Evolutionary conservation across 37 sponge, comb jelly and placozoan genomes (phyloP), one percentile per base, ranked within the genome.

Genomic region (Cliona cf. orientalis): DNA sequence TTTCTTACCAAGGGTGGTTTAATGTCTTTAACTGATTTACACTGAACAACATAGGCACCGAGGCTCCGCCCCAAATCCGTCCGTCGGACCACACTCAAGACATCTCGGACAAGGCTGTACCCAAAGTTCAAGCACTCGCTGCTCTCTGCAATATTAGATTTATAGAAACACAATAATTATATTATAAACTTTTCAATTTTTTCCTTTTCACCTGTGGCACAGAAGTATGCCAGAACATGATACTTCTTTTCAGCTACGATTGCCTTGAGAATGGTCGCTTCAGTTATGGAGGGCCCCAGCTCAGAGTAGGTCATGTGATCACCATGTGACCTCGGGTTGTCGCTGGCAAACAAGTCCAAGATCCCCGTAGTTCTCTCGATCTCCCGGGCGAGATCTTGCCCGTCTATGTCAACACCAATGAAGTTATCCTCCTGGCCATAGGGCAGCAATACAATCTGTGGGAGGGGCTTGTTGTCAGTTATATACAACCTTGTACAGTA

Each of bases 191-290:
- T 17, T 49, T 49, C 55, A n/a, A n/a, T n/a, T n/a, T n/a, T n/a
- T n/a, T n/a, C 3, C 70, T 69, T 21, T 43, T 44, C 37, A 2
- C n/a, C 14, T 6, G n/a, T n/a, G n/a, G 46, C 55, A 46, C 76
- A 75, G 62, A 75, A 75, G 60, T 41, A 41, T 11, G 36, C 76
- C 1, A 75, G 76, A 23, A 75, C 36, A 28, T 59, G 5, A 9
- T 34, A 28, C 76, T 58, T 21, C 2, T 21, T 22, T 21, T 75
- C 76, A 1, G 12, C 61, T 23, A 42, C 62, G 42, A 75, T 14
- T 3, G 14, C n/a, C 4, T 2, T 29, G 28, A 75, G 33, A 26
- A 42, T 35, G 1, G 2, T 3, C 4, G 58, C 32, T n/a, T 82
- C 82, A 0, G 65, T 61, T 1, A 60, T 19, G 46, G 71, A 46